Percentiles rank a stretch among this genome's conserved stretches.
Conservation (phyloP, 2,888 invertebrate genomes). For the Diplolepis rosae region DNA sequence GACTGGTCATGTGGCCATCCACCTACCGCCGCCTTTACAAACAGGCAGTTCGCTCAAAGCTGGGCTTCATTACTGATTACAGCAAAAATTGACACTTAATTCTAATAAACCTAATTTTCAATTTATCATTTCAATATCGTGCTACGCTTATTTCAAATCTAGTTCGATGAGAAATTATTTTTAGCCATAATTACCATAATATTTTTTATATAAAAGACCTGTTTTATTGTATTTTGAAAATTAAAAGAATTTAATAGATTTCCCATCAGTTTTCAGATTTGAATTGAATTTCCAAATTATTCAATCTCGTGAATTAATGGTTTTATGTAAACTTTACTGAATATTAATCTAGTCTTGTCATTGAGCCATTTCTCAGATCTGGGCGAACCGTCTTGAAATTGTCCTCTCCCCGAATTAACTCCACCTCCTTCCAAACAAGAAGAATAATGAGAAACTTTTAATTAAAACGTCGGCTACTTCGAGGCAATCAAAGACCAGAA, state of each 20-base stretch:
- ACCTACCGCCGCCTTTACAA: conserved; percentile 53
- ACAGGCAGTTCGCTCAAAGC: conserved; percentile 62
- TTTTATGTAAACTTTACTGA: not conserved
- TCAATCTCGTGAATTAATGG: too few relatives aligned
- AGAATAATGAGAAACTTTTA: conserved; percentile 69
- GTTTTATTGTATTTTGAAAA: too few relatives aligned
- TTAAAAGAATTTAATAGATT: too few relatives aligned
- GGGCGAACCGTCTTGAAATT: conserved; percentile 35
- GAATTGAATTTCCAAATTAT: too few relatives aligned
- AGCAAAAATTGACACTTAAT: conserved; percentile 66
- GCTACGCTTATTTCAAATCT: too few relatives aligned
- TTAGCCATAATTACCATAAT: too few relatives aligned
- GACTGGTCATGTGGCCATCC: too few relatives aligned
- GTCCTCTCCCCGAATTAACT: conserved; percentile 20
- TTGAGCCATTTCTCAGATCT: too few relatives aligned
- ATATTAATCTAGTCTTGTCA: not conserved
- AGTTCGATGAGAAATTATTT: too few relatives aligned
- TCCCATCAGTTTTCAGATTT: too few relatives aligned
- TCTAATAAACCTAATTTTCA: conserved; percentile 61
- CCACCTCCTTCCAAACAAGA: conserved; percentile 54
- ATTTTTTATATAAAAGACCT: too few relatives aligned
- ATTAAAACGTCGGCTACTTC: conserved; percentile 64
- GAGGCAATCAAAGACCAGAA: conserved; percentile 55
- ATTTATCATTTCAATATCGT: too few relatives aligned
- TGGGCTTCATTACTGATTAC: conserved; percentile 69